Evolutionary conservation across 2,888 invertebrate species (phyloP), one percentile per base, ranked within the genome.

Genomic region (Girardia tigrina): DNA sequence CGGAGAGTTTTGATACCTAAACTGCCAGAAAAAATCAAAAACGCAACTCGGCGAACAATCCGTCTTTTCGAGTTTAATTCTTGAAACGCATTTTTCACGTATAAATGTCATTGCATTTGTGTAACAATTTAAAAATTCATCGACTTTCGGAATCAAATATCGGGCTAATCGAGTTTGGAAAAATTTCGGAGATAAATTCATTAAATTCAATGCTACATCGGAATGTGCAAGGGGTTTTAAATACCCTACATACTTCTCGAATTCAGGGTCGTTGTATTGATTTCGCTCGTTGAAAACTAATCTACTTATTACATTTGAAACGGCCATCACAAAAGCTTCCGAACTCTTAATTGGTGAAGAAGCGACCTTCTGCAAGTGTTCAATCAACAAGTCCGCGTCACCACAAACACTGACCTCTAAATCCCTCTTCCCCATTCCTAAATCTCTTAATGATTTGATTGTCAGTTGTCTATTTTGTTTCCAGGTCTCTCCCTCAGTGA

Each of bases 241-340:
- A 12, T 56, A n/a, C 4, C n/a, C 6, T 20, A 8, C 4, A 16
- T 56, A 56, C 23, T 56, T 56, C 23, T 56, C 56, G 28, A 74
- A 74, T 26, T 74, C 26, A 26, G 56, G 28, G 26, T 74, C 26
- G 23, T 74, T 56, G 16, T 74, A 26, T 1, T 26, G 14, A 20
- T n/a, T 56, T 20, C n/a, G 23, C 27, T 74, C 74, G 16, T 69
- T 69, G 26, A 74, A 74, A 12, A 27, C 26, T 4, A 74, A 20
- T 6, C 23, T 26, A 56, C 56, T 56, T 16, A 74, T 74, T 8
- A 74, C 28, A 74, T 74, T 74, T 70, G 74, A 42, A 42, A 74
- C 28, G 1, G 23, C 56, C 28, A 56, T 74, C 14, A 71, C 56
- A 23, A 74, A 74, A 4, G 26, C 56, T 14, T 70, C 28, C 4